phyloP scores from a whole-genome alignment of 2,113 vertebrate species.

The Gymnogyps californianus region DNA sequence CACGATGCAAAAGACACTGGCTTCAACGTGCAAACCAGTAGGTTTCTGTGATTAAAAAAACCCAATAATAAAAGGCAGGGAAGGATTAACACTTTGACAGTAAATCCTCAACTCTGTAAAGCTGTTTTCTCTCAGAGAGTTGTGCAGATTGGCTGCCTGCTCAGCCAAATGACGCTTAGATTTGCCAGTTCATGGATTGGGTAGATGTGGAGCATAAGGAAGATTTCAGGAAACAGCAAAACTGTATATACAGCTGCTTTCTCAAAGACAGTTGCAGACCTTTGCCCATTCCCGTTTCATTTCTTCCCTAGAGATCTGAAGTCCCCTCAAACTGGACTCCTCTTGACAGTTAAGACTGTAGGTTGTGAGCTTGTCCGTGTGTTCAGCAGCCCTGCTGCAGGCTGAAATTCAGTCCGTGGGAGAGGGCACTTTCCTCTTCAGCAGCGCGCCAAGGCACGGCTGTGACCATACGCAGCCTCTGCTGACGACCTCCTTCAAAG shows the following conservation, averaged over 20 bases:
- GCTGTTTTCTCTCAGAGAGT: background rate
- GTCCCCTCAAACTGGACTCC: background rate
- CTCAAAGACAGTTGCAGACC: background rate
- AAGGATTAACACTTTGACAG: background rate
- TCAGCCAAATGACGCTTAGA: background rate
- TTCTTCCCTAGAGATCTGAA: background rate
- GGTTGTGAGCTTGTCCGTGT: background rate
- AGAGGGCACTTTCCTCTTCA: background rate
- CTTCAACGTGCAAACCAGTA: constrained; percentile 82
- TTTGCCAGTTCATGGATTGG: background rate
- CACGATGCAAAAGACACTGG: constrained; percentile 84
- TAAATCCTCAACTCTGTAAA: background rate
- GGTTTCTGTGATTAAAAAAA: background rate
- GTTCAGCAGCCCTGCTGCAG: background rate
- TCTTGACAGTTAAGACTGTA: background rate
- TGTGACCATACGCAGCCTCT: background rate
- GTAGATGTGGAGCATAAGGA: background rate
- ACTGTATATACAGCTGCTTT: background rate
- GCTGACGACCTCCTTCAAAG: background rate
- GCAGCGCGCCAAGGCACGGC: rapidly evolving
- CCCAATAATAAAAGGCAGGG: background rate
- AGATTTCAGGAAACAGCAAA: background rate
- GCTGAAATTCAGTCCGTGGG: background rate
- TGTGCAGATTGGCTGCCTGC: background rate
- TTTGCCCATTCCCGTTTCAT: background rate